Evolutionary conservation across 2,113 vertebrate genomes (phyloP).

Genomic region (Psittacula cyanocephala): DNA sequence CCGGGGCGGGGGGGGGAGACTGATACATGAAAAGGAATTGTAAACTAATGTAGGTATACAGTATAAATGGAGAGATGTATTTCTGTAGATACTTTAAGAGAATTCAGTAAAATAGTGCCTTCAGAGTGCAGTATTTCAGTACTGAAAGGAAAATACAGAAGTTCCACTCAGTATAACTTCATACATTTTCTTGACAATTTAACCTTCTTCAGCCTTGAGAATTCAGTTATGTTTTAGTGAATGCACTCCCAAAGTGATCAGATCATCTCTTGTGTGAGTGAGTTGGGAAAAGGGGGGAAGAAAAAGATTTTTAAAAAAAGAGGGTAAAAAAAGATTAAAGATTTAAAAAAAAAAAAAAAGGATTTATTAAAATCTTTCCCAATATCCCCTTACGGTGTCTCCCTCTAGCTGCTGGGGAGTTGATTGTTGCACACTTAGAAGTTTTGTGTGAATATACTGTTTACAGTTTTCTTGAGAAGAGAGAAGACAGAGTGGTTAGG

Average conservation of each 20-base stretch:
- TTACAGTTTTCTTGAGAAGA: background rate
- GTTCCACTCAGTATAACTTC: background rate
- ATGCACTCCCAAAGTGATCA: background rate
- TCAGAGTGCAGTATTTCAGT: background rate
- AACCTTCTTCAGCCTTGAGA: background rate
- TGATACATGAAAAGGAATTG: background rate
- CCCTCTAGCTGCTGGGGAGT: conserved; percentile 69
- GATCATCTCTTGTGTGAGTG: background rate
- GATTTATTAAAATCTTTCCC: background rate
- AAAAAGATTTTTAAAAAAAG: background rate
- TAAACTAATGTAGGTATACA: background rate
- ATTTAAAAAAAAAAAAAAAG: accelerated
- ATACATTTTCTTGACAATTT: background rate
- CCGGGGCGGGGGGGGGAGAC: background rate
- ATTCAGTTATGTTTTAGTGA: background rate
- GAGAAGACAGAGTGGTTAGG: background rate
- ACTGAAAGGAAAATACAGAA: background rate
- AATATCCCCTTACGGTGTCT: background rate
- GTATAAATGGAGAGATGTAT: background rate
- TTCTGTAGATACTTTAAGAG: background rate
- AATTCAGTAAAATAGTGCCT: background rate
- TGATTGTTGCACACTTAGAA: background rate
- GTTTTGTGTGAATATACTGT: accelerated
- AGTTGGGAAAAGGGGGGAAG: background rate
- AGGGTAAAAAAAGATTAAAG: background rate